Evolutionary conservation across 92 coral and sea anemone species (phyloP), one percentile per base, ranked within the genome.

Genomic region (Virgularia gustaviana): DNA sequence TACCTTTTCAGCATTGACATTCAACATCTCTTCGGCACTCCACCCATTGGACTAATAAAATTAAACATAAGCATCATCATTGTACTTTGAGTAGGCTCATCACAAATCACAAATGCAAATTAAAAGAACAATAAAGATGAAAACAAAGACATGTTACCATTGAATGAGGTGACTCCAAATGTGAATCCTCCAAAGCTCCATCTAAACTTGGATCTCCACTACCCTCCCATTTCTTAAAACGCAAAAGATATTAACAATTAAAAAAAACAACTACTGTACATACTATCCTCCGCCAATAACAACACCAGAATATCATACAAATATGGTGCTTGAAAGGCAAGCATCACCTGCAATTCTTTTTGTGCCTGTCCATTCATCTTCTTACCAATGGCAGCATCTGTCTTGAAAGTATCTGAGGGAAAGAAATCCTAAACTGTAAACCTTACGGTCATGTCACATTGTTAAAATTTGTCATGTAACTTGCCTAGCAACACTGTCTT

Each of bases 11-110:
- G 16, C 61, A 68, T 68, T 68, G 1, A 12, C 25, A 44, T 49
- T 39, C 31, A 68, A 68, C 75, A 68, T 68, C 34, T 68, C 27
- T 31, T 68, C 61, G 20, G 75, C 61, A 68, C 61, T 68, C 75
- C 75, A 68, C 1, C 75, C 75, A 49, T 47, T 60, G 20, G 41
- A 19, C 38, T 60, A 13, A 13, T n/a, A n/a, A n/a, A n/a, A n/a
- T n/a, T n/a, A n/a, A n/a, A n/a, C n/a, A n/a, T n/a, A n/a, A n/a
- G n/a, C n/a, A n/a, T n/a, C n/a, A n/a, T n/a, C n/a, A n/a, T n/a
- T n/a, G n/a, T n/a, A n/a, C n/a, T n/a, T n/a, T n/a, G n/a, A n/a
- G n/a, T n/a, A n/a, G n/a, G n/a, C n/a, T 2, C 2, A 2, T 45
- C 2, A 45, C 2, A 9, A 2, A 45, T 45, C 53, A 45, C 53